Base-by-base conservation (phyloP, 2,888 invertebrate species). In the Melinaea menophilus region DNA sequence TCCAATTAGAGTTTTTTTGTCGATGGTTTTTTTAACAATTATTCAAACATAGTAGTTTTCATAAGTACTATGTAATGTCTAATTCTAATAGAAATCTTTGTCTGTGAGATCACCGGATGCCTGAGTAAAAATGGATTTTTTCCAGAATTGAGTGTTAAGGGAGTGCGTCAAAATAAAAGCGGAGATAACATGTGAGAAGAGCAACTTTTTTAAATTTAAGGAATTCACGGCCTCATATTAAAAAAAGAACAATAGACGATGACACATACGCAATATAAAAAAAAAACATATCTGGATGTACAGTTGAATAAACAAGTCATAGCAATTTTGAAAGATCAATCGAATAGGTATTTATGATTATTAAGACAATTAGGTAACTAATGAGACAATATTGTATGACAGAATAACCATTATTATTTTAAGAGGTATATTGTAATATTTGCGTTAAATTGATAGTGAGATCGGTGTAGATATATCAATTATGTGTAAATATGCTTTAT, bases 41-140 rank as follows among this genome's bases (percentile, higher is more conserved):
- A 22, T 22, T 22, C 22, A 22, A 1, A 22, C 22, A 1, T 22
- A 22, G 22, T 22, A 22, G 22, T 22, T 22, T 22, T 22, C 22
- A 22, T 22, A 22, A 22, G 22, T 22, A 22, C 22, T 22, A 22
- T 22, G 22, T 22, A 22, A 22, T 22, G 22, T 22, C 22, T 22
- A 22, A 22, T 22, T 22, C 22, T 22, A 22, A 22, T 22, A 22
- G 22, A 22, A 22, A 22, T 22, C 22, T 22, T 22, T 22, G 22
- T 1, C 22, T 22, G 22, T 22, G 22, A 22, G 22, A 22, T 76
- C 71, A 76, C 58, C 79, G 78, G 76, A 68, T 64, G 69, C 72
- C 69, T 64, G 61, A 64, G 62, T 37, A 72, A 71, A 71, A 73
- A 73, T 80, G 79, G 78, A 81, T 69, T 69, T 78, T 80, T 79